A percentile compares a stretch with the other conserved stretches of the same genome.
Evolutionary conservation across 2,888 invertebrate genomes (phyloP).

Genomic region (Pristionchus mayeri): DNA sequence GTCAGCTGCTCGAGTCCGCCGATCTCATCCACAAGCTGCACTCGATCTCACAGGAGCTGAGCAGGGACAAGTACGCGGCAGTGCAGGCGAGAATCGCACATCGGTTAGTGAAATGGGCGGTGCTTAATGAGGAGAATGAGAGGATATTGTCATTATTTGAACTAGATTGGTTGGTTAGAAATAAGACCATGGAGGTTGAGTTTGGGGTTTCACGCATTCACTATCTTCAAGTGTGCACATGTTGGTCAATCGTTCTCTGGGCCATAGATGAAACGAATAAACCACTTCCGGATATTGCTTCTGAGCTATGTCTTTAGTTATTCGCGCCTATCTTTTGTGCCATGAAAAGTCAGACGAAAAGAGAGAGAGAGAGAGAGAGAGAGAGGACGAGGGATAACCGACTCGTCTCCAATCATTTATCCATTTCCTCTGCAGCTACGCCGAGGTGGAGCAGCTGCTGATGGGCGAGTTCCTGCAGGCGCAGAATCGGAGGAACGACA

Average conservation of each 20-base stretch:
- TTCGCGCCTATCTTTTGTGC: too few relatives aligned
- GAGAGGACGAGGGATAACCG: not conserved
- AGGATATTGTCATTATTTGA: not conserved
- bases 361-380: too few relatives aligned
- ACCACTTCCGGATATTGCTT: too few relatives aligned
- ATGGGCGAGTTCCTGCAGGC: slow-evolving; percentile 95
- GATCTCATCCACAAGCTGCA: slow-evolving; percentile 97
- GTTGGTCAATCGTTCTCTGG: too few relatives aligned
- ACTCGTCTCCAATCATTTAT: not conserved
- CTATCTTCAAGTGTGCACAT: too few relatives aligned
- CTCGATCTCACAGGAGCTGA: slow-evolving; percentile 90
- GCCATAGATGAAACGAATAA: too few relatives aligned
- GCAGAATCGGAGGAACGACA: slow-evolving; percentile 88
- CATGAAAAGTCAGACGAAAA: too few relatives aligned
- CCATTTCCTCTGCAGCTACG: slow-evolving; percentile 65
- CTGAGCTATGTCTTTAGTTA: too few relatives aligned
- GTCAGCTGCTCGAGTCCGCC: slow-evolving; percentile 91
- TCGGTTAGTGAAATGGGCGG: slow-evolving; percentile 45
- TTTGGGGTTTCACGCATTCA: too few relatives aligned
- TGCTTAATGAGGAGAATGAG: not conserved
- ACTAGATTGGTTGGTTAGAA: not conserved
- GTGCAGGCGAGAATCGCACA: slow-evolving; percentile 74
- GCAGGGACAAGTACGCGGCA: slow-evolving; percentile 69
- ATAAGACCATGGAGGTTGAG: too few relatives aligned
- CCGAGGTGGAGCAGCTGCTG: slow-evolving; percentile 80